phyloP scores from a whole-genome alignment of 1,140 invertebrate genomes.

The Hestina assimilis region DNA sequence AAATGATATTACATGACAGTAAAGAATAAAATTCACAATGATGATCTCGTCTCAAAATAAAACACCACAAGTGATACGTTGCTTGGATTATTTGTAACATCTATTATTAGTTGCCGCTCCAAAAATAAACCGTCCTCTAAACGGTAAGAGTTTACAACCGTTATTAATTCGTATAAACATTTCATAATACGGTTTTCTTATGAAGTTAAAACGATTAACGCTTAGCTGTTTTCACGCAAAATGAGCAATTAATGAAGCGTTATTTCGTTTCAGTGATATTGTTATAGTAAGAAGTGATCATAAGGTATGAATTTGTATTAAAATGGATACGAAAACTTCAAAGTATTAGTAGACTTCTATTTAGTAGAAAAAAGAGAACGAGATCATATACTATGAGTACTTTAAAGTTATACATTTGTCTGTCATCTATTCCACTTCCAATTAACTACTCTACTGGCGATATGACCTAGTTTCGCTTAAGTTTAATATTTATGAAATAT shows the following conservation, averaged over 20 bases:
- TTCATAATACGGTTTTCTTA: slow-evolving; percentile 27
- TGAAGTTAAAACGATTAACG: slow-evolving; percentile 17
- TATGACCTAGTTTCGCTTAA: too few relatives aligned
- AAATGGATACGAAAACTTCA: background rate
- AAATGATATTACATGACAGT: too few relatives aligned
- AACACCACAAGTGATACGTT: background rate
- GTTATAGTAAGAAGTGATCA: background rate
- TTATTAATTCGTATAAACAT: slow-evolving; percentile 30
- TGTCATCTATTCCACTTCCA: too few relatives aligned
- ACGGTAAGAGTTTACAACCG: slow-evolving; percentile 26
- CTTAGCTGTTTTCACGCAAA: background rate
- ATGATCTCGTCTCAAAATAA: slow-evolving; percentile 4
- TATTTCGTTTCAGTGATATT: background rate
- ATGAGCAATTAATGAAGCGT: background rate
- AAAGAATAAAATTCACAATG: too few relatives aligned
- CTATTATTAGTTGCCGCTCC: slow-evolving; percentile 21
- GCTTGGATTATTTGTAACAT: slow-evolving; percentile 21
- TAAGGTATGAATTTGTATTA: background rate
- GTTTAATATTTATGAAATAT: too few relatives aligned
- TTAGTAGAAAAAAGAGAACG: too few relatives aligned
- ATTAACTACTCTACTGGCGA: too few relatives aligned
- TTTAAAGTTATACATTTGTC: too few relatives aligned
- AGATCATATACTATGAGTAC: too few relatives aligned
- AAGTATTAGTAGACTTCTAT: too few relatives aligned
- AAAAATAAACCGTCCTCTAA: slow-evolving; percentile 33